A percentile compares a stretch with the other conserved stretches of the same genome.
Evolutionary conservation across 2,113 vertebrate species (phyloP).

Genomic region (Puffinus mauretanicus): DNA sequence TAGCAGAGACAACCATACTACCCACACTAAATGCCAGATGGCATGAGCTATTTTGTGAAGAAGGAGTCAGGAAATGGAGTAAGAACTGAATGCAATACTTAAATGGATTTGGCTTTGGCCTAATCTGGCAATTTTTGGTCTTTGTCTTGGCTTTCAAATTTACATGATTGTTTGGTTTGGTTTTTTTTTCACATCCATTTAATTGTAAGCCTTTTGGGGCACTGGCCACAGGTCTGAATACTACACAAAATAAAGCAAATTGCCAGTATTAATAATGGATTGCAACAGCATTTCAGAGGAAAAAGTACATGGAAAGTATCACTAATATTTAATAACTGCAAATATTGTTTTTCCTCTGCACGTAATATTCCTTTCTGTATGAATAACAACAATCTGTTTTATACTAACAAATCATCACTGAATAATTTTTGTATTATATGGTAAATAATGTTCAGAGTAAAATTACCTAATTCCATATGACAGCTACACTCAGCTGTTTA

Average conservation of each 20-base stretch:
- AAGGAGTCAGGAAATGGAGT: background rate
- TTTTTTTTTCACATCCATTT: background rate
- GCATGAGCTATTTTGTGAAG: background rate
- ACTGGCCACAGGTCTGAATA: background rate
- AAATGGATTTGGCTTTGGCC: background rate
- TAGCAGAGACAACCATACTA: background rate
- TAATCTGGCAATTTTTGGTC: background rate
- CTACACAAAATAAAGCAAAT: background rate
- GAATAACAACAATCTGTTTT: background rate
- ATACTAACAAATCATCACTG: background rate
- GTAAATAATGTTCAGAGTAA: background rate
- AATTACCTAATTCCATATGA: background rate
- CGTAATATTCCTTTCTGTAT: background rate
- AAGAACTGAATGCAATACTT: accelerated
- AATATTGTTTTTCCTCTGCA: background rate
- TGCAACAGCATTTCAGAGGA: background rate
- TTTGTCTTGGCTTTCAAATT: background rate
- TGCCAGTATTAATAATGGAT: background rate
- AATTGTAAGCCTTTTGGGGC: background rate
- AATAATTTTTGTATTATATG: background rate
- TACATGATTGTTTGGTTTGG: background rate
- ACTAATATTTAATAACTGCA: background rate
- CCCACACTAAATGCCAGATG: background rate
- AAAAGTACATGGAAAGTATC: background rate
- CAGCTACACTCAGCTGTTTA: background rate